A percentile compares a stretch with the other conserved stretches of the same genome.
These are phyloP conservation scores for Lepisosteus osseus DNA, from an alignment of 2,113 vertebrate genomes.

Conservation along the genomic window DNA sequence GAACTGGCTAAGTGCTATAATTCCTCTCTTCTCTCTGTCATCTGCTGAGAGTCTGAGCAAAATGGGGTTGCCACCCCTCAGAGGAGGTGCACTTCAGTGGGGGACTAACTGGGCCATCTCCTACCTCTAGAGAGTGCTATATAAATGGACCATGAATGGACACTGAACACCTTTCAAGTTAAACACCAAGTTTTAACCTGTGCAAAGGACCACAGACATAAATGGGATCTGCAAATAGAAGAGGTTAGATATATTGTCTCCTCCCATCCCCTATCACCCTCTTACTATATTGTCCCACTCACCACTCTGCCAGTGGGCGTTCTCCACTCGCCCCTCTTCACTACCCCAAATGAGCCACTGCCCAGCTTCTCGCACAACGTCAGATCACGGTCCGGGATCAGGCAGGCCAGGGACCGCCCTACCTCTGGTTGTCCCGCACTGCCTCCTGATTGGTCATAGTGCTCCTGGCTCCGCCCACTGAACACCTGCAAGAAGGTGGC, in stretches of 20 bases:
- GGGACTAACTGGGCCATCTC: too few species aligned
- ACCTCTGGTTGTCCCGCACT: constrained; percentile 36
- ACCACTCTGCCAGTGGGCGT: constrained; percentile 68
- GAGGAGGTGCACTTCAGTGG: too few species aligned
- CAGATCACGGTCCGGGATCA: constrained; percentile 81
- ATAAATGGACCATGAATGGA: too few species aligned
- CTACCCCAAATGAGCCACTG: constrained; percentile 81
- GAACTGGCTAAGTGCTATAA: too few species aligned
- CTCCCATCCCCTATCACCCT: too few species aligned
- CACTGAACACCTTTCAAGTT: too few species aligned
- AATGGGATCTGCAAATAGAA: neutral
- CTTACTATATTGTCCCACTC: constrained; percentile 32
- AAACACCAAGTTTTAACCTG: too few species aligned
- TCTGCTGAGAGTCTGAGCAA: too few species aligned
- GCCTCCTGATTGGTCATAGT: constrained; percentile 43
- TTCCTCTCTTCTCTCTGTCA: too few species aligned
- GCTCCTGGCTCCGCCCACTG: constrained; percentile 44
- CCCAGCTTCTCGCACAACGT: constrained; percentile 71
- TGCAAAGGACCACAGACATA: neutral
- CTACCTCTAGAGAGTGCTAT: too few species aligned
- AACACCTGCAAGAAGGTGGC: constrained; percentile 49
- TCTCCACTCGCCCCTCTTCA: constrained; percentile 76
- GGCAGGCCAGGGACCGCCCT: constrained; percentile 61
- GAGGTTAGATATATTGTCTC: neutral
- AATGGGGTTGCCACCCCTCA: too few species aligned